phyloP scores from a whole-genome alignment of 2,113 vertebrate genomes.

The Aegithalos caudatus region DNA sequence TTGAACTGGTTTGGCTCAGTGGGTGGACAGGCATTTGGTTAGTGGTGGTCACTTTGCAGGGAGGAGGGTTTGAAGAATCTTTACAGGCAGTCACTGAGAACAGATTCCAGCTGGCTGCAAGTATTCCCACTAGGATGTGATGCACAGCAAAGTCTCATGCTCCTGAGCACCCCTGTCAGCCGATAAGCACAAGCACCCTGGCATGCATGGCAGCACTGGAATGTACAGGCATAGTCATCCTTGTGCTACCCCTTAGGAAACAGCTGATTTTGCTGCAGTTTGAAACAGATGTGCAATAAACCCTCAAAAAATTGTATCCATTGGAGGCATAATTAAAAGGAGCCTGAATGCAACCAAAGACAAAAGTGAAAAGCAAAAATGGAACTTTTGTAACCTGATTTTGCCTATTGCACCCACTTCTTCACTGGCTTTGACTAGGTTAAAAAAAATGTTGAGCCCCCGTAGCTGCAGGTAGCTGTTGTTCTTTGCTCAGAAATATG shows the following conservation, averaged over 20 bases:
- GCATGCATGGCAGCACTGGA: background rate
- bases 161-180: background rate
- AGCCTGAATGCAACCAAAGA: background rate
- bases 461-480: background rate
- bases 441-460: accelerated
- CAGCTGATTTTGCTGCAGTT: background rate
- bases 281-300: background rate
- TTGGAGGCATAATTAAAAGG: background rate
- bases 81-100: background rate
- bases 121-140: background rate
- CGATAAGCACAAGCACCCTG: background rate
- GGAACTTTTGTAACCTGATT: background rate
- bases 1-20: slow-evolving; percentile 12
- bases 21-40: background rate
- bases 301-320: background rate
- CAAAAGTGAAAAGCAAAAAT: background rate
- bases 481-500: background rate
- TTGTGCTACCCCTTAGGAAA: background rate
- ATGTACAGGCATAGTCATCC: background rate
- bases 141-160: background rate
- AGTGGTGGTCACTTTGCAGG: background rate
- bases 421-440: background rate
- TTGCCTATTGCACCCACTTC: background rate
- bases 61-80: background rate
- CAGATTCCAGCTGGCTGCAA: background rate